Conservation (phyloP, 2,113 vertebrate genomes). For the Symphodus melops region DNA sequence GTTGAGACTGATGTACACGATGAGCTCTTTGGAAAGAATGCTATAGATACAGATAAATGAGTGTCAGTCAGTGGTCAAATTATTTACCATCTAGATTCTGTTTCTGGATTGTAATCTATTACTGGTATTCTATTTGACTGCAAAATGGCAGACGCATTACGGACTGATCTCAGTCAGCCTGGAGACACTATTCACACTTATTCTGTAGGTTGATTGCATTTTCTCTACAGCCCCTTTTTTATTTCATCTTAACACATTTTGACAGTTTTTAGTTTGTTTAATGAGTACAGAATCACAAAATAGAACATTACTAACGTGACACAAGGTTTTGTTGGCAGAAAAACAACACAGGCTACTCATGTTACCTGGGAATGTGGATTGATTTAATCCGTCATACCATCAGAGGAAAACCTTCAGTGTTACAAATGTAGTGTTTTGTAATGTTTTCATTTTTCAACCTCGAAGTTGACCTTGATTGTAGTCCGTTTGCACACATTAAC, state of each 20-base stretch:
- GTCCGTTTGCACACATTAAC: too few relatives aligned
- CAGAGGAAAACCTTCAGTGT: too few relatives aligned
- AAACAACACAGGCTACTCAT: too few relatives aligned
- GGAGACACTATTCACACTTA: background rate
- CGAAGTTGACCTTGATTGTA: too few relatives aligned
- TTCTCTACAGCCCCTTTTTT: background rate
- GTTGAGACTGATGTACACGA: background rate
- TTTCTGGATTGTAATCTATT: background rate
- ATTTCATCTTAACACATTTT: background rate
- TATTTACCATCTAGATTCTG: background rate
- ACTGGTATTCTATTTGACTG: conserved; percentile 7
- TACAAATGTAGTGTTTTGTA: too few relatives aligned
- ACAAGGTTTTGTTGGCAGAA: too few relatives aligned
- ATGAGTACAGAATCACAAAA: too few relatives aligned
- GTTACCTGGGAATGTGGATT: too few relatives aligned
- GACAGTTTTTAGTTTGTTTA: too few relatives aligned
- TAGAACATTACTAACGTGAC: too few relatives aligned
- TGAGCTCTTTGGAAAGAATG: background rate
- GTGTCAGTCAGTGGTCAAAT: background rate
- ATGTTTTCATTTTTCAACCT: too few relatives aligned
- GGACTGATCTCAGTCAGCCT: conserved; percentile 1
- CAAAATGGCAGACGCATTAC: background rate
- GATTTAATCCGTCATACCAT: too few relatives aligned
- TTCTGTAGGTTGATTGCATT: background rate
- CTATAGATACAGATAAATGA: background rate